Evolutionary conservation across 2,888 invertebrate genomes (phyloP), one percentile per base, ranked within the genome.

Genomic region (Anthrax anthrax): DNA sequence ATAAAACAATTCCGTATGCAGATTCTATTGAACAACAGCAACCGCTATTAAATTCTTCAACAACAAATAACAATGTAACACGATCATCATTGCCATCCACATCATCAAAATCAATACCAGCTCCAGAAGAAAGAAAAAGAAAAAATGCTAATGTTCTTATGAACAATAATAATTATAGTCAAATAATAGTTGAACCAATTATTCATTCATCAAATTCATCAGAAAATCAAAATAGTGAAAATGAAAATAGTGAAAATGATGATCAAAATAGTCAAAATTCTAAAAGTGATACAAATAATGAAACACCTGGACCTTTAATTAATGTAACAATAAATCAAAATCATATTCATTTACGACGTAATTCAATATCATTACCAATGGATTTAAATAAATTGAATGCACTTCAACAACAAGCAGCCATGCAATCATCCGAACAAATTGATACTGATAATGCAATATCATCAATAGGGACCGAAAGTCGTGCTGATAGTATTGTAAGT

Each of bases 341-440:
- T 49, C 8, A 4, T 4, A 61, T 62, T 5, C 65, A 63, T 43
- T 60, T 77, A 43, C 71, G 83, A 43, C 74, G 81, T 53, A 81
- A 82, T 54, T 83, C 84, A 3, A 79, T 82, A 51, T 84, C 85
- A 3, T 72, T 86, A 72, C 86, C 86, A 4, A 73, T 74, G 51
- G 69, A 67, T 53, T 69, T 86, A 48, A 78, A 82, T 58, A 77
- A 79, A 44, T 66, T 84, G 62, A 80, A 80, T 9, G 29, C 29
- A 32, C 8, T 55, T 73, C 54, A 74, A 78, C 55, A 74, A 76
- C 9, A 55, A 80, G 45, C 61, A 64, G 34, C 27, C 1, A 12
- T 12, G 3, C 8, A 3, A 10, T 6, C 8, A 10, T 9, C 9
- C 8, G 12, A 9, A 1, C 8, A 4, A 12, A 12, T 12, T 12